phyloP scores from a whole-genome alignment of 1,140 invertebrate genomes.

The Zaprionus davidi region DNA sequence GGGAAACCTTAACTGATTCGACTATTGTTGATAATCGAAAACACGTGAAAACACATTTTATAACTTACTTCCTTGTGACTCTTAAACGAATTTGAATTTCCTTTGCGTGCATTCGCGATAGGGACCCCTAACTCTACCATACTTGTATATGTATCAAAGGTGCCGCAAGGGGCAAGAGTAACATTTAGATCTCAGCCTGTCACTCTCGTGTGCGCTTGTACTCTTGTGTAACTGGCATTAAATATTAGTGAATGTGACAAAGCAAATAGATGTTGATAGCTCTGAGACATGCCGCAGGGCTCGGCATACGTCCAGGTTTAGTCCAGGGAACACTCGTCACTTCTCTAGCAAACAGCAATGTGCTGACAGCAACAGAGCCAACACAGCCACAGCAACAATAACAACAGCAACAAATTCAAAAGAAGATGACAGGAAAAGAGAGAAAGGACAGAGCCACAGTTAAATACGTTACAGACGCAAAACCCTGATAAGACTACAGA shows the following conservation, averaged over 20 bases:
- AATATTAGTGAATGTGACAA: constrained; percentile 72
- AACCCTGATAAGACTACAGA: constrained; percentile 50
- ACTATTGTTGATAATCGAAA: too few relatives aligned
- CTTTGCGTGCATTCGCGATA: too few relatives aligned
- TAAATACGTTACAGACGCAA: constrained; percentile 57
- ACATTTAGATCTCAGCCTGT: constrained; percentile 44
- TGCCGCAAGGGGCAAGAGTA: constrained; percentile 17
- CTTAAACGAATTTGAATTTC: too few relatives aligned
- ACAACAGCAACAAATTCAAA: constrained; percentile 46
- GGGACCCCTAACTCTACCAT: too few relatives aligned
- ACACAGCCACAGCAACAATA: constrained; percentile 28
- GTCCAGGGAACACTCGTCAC: constrained; percentile 62
- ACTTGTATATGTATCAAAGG: constrained; percentile 36
- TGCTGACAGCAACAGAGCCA: constrained; percentile 77
- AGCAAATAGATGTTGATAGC: constrained; percentile 71
- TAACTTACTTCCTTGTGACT: too few relatives aligned
- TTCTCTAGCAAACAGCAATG: constrained; percentile 55
- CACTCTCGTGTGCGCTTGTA: constrained; percentile 20
- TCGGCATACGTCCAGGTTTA: constrained; percentile 25
- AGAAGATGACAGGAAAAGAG: constrained; percentile 21
- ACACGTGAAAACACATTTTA: too few relatives aligned
- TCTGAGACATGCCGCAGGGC: constrained; percentile 53
- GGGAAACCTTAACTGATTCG: too few relatives aligned
- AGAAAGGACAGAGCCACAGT: neutral
- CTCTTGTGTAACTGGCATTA: constrained; percentile 58